phyloP scores from a whole-genome alignment of 2,113 vertebrate species.

The Monopterus albus region DNA sequence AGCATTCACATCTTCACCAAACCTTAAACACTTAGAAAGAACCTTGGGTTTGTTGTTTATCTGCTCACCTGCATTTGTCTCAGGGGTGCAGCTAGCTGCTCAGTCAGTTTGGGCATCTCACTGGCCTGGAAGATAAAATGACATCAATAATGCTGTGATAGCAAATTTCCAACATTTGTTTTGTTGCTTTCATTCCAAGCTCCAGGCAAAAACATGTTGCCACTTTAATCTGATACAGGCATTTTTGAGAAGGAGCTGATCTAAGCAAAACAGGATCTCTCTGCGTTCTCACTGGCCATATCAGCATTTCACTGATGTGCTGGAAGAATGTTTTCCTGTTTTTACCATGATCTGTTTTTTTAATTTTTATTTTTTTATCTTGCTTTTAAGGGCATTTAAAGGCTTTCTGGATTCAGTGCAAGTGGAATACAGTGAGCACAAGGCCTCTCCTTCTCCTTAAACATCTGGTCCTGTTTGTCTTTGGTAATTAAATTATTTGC shows the following conservation, averaged over 20 bases:
- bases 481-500: no score
- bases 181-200: background rate
- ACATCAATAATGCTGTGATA: background rate
- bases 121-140: conserved; percentile 84
- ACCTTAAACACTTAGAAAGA: background rate
- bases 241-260: background rate
- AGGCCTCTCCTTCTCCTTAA: no score
- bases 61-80: conserved; percentile 95
- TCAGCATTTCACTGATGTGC: no score
- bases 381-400: no score
- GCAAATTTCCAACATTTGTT: background rate
- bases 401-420: no score
- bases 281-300: background rate
- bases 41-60: accelerated
- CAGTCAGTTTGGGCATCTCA: conserved; percentile 97
- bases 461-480: no score
- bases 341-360: no score
- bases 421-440: no score
- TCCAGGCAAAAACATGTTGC: background rate
- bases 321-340: no score
- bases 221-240: background rate
- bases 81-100: conserved; percentile 94
- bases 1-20: background rate
- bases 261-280: background rate
- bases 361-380: no score